Evolutionary conservation across 2,113 vertebrate species (phyloP), one percentile per base, ranked within the genome.

Genomic region (Circaetus gallicus): DNA sequence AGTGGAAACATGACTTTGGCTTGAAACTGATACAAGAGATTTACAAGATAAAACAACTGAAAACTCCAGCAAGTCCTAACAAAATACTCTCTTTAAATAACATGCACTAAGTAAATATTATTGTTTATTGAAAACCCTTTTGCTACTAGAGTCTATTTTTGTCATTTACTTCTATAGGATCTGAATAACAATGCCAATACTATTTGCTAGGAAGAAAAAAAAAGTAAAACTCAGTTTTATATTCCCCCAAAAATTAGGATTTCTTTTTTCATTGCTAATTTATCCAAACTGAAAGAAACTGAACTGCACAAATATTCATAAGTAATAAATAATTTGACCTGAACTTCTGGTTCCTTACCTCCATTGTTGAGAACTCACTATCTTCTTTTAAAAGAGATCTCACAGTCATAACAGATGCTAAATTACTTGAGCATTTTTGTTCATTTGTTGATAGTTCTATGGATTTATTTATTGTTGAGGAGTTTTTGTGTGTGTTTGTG

Each of bases 1-100:
- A 98, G 97, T 98, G 95, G 90, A 82, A 97, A 96, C 98, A 97
- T 95, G 98, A 98, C 91, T 97, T 95, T 86, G 93, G 86, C 97
- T 97, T 95, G 96, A 97, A 97, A 97, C 89, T 65, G 94, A 97
- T 95, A 94, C 81, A 88, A 93, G 95, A 96, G 90, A 95, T 97
- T 94, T 96, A 90, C 72, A 96, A 97, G 93, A 97, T 95, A 96
- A 97, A 98, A 96, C 72, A 71, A 69, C 45, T 70, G 82, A 90
- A 89, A 95, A 94, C 61, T 95, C 43, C 49, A 87, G 58, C 92
- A 95, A 95, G 90, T 85, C 94, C 90, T 84, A 94, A 95, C 96
- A 96, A 95, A 95, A 96, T 85, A 31, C 32, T 85, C 67, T 86
- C 83, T 96, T 95, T 71, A 96, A 95, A 80, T 92, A 94, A 58